Conservation (phyloP, 2,888 invertebrate genomes). For the Agrotis ipsilon region DNA sequence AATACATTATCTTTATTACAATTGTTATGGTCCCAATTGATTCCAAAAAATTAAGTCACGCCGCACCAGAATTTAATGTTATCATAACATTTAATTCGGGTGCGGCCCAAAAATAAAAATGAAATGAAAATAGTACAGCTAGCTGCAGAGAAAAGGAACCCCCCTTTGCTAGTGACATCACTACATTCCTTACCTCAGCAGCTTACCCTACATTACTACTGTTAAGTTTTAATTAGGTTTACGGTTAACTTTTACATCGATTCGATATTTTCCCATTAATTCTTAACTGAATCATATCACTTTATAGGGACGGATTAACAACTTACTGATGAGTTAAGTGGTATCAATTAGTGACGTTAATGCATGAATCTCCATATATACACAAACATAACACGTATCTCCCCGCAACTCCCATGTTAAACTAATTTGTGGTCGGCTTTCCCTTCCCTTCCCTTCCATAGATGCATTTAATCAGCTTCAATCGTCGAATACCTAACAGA, state of each 20-base stretch:
- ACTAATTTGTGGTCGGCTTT: constrained; percentile 2
- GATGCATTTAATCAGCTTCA: constrained; percentile 3
- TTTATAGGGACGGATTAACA: not conserved
- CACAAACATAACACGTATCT: not conserved
- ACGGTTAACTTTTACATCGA: not conserved
- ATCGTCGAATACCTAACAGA: not conserved
- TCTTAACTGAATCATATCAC: not conserved
- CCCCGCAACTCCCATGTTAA: not conserved
- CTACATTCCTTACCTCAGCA: no score
- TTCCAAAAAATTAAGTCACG: no score
- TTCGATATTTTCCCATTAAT: not conserved
- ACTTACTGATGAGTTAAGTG: not conserved
- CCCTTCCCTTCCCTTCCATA: not conserved
- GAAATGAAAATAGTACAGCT: no score
- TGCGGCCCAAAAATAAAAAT: not conserved
- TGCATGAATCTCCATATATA: not conserved
- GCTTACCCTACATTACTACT: no score
- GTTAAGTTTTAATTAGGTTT: not conserved
- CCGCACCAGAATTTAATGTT: no score
- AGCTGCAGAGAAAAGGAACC: no score
- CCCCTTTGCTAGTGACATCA: no score
- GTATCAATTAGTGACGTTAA: not conserved
- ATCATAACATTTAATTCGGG: constrained; percentile 11
- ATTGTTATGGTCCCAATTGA: not conserved
- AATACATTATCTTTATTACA: constrained; percentile 27